Base-by-base conservation (phyloP, 2,888 invertebrate species). In the Drosophila nr. fundita region DNA sequence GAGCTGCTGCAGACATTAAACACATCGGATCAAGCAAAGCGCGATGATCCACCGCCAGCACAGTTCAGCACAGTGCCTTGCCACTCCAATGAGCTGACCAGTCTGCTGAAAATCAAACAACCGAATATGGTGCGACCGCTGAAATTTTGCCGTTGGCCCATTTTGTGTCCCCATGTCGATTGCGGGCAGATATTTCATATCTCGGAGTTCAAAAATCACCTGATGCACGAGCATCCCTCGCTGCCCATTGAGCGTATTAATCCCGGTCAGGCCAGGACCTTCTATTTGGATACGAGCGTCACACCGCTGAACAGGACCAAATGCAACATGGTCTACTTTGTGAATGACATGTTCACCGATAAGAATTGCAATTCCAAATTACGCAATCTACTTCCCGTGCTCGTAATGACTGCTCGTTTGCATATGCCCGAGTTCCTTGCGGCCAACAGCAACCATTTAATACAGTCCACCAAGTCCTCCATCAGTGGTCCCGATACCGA, bases 191-290 rank as follows among this genome's bases (percentile, higher is more conserved):
- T 87, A 65, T 83, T 86, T 15, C 91, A 91, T 57, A 78, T 92
- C 1, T 91, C 92, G 1, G 91, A 92, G 32, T 90, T 92, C 32
- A 90, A 81, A 11, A 90, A 81, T 30, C 92, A 92, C 68, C 68
- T 92, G 1, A 78, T 80, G 2, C 71, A 84, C 4, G 89, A 92
- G 50, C 92, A 92, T 72, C 74, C 66, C 0, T 57, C 80, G n/a
- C 63, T 92, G 27, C 83, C 86, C 6, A 83, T 91, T 72, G 92
- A 92, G 62, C 89, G 90, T 24, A 88, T 92, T 24, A n/a, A 40
- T 0, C 80, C 89, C 0, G 68, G 77, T 8, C 82, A 87, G 38
- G 82, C 83, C 36, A 91, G 90, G 61, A 92, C 91, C 38, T 90
- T 92, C 61, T 91, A 91, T 58, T 58, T 92, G 18, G 91, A 92